Base-by-base conservation (phyloP, 2,888 invertebrate genomes). In the Molanna angustata region DNA sequence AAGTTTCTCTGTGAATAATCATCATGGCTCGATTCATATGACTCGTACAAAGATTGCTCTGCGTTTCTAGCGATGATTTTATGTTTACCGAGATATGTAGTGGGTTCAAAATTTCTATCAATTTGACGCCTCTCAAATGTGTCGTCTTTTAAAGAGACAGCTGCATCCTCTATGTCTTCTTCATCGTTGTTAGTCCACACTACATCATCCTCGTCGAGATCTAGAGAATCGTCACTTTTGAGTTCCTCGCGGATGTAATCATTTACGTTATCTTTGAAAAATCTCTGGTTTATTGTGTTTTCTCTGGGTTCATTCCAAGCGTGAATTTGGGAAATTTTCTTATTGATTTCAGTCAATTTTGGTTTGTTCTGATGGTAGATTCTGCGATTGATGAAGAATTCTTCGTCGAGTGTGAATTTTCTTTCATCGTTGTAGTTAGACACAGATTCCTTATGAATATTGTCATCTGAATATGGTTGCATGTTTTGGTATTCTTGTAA, bases 291-390 rank as follows among this genome's bases (percentile, higher is more conserved):
- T 4, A 27, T 27, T 11, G 4, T 27, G 4, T 27, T 27, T 4
- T 27, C 11, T 11, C 6, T 7, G 27, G 4, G 6, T n/a, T n/a
- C n/a, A n/a, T n/a, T n/a, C 37, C 37, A 37, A 4, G 37, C 18
- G 11, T 37, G 17, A 16, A 17, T 18, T 16, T 37, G 37, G 6
- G 16, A 18, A 3, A 37, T 4, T 43, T 21, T 49, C 54, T 42
- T 45, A n/a, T 49, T 54, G 13, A 18, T 39, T 21, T 57, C 51
- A 6, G 47, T 55, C n/a, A 43, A 49, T 17, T 33, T 56, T 9
- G 4, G 16, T 40, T 43, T 54, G 21, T 57, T 57, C 47, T 60
- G 57, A 33, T 55, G 59, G 31, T 35, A 53, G 27, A 57, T 56
- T 22, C 59, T 49, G 35, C 42, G 46, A 14, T 49, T 61, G 40